Evolutionary conservation across 2,888 invertebrate genomes (phyloP).

Genomic region (Torymus tubicola): DNA sequence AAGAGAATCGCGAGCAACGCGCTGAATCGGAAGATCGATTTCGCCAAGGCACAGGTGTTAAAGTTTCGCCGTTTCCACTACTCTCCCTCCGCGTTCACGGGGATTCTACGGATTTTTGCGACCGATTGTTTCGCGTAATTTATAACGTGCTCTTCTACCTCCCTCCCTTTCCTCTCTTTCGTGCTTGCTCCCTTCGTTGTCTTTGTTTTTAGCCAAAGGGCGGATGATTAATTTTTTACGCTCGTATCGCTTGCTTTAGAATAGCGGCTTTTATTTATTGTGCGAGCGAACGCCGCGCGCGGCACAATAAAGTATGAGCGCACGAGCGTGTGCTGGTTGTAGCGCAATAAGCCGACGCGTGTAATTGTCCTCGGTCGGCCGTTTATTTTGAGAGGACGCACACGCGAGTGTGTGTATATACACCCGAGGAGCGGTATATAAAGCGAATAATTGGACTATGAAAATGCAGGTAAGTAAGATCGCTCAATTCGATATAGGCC

Average conservation of each 20-base stretch:
- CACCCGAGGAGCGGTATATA: not conserved
- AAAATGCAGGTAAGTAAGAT: slow-evolving; percentile 21
- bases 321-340: not conserved
- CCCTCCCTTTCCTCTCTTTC: slow-evolving; percentile 47
- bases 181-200: not conserved
- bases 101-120: slow-evolving; percentile 59
- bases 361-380: slow-evolving; percentile 36
- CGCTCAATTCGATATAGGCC: slow-evolving; percentile 21
- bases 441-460: slow-evolving; percentile 42
- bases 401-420: not conserved
- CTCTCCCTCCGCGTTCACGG: slow-evolving; percentile 19
- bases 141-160: slow-evolving; percentile 33
- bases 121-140: slow-evolving; percentile 60
- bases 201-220: slow-evolving; percentile 13
- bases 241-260: slow-evolving; percentile 5
- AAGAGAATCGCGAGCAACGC: slow-evolving; percentile 26
- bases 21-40: slow-evolving; percentile 48
- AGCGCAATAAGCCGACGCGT: slow-evolving; percentile 37
- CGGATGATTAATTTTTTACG: slow-evolving; percentile 50
- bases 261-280: slow-evolving; percentile 45
- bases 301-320: slow-evolving; percentile 20
- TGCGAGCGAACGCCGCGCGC: not conserved
- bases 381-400: slow-evolving; percentile 27
- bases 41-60: slow-evolving; percentile 50
- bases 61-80: slow-evolving; percentile 43